Base-by-base conservation (phyloP, 2,797 vertebrate genomes). In the Centroberyx gerrardi region DNA sequence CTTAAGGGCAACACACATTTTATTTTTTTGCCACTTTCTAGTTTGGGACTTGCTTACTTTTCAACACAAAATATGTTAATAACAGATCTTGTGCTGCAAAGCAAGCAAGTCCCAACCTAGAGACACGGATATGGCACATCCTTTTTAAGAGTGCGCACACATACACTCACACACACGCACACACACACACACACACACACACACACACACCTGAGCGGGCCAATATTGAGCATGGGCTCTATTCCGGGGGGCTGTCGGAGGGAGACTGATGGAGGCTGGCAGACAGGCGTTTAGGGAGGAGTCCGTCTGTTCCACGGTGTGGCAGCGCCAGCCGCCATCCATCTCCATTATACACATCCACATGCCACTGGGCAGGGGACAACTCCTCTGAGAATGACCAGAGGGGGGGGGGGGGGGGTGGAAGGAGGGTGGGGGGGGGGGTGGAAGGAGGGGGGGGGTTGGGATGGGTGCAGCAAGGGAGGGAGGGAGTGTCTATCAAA, bases 261-360 rank as follows among this genome's bases (percentile, higher is more conserved):
- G 64, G 90, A 90, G 88, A 92, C 88, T 92, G 93, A 94, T 94
- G 90, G 90, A 88, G 86, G 82, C 72, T 93, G 93, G 91, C 93
- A 91, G 92, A 89, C 81, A 83, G 80, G 89, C 88, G 85, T 93
- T 92, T 88, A 88, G 92, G 93, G 93, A 94, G 90, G 91, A 92
- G 90, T 85, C 82, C 81, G 87, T 93, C 92, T 92, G 88, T 83
- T 89, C 86, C 73, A 65, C 76, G 15, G 89, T 63, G 87, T 83
- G 82, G 85, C 85, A 62, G 87, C 89, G 90, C 90, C 89, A 89
- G 90, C 85, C 88, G 70, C 87, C 93, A 95, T 94, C 92, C 88
- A 92, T 95, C 93, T 93, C 92, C 90, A 93, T 94, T 94, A 93
- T 18, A 85, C 88, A 86, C 86, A 88, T 94, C 90, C 90, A 92